phyloP scores from a whole-genome alignment of 2,888 invertebrate species.

The Sarcophaga carnaria region DNA sequence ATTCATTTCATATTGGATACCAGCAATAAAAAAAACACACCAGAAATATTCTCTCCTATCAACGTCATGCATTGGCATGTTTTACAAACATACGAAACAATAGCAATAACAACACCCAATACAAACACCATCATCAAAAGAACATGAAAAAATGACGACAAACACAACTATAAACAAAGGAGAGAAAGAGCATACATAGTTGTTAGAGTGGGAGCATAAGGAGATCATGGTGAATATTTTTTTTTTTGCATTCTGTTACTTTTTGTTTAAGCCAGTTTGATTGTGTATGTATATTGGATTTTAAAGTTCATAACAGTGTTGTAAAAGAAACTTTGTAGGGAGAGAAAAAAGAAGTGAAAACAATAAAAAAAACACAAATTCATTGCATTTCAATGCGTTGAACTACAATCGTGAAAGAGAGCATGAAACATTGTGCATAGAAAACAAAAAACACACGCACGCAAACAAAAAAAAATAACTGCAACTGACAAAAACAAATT shows the following conservation, averaged over 20 bases:
- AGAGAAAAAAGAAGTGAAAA: neutral
- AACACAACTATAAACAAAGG: neutral
- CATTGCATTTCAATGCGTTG: slow-evolving; percentile 56
- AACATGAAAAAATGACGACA: slow-evolving; percentile 6
- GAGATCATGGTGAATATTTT: neutral
- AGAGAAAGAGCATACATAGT: neutral
- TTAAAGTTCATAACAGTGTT: slow-evolving; percentile 23
- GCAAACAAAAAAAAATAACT: slow-evolving; percentile 9
- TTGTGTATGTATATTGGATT: slow-evolving; percentile 14
- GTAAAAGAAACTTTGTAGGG: slow-evolving; percentile 12
- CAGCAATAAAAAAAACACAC: neutral
- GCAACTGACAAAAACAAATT: slow-evolving; percentile 43
- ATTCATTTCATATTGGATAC: slow-evolving; percentile 10
- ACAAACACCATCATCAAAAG: neutral
- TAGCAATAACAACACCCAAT: slow-evolving; percentile 10
- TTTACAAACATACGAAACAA: slow-evolving; percentile 18
- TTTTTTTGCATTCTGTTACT: neutral
- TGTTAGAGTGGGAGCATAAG: neutral
- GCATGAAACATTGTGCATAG: slow-evolving; percentile 53
- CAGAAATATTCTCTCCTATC: slow-evolving; percentile 2
- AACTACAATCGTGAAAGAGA: slow-evolving; percentile 52
- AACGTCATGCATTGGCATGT: slow-evolving; percentile 16
- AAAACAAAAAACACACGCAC: slow-evolving; percentile 1
- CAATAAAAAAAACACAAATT: slow-evolving; percentile 27
- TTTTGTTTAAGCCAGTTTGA: slow-evolving; percentile 14